These are phyloP conservation scores for Formica exsecta DNA, from an alignment of 1,140 invertebrate species.

Conservation along the genomic window DNA sequence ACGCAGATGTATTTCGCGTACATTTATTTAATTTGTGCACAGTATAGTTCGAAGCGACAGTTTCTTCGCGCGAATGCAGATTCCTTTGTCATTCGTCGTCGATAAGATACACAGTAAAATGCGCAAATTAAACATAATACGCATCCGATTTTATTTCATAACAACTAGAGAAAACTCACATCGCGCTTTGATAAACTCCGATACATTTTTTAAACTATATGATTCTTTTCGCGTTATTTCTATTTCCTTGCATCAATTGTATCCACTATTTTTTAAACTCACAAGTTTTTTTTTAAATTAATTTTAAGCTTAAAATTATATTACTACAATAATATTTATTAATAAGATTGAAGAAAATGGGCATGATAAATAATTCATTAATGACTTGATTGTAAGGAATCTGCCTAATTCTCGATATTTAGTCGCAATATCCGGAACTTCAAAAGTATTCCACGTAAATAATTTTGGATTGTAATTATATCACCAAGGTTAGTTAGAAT, in stretches of 20 bases:
- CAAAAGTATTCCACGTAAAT: too few species aligned
- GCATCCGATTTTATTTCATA: not conserved
- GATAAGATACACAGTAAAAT: not conserved
- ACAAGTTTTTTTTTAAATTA: not conserved
- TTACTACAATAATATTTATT: not conserved
- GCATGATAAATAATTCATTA: too few species aligned
- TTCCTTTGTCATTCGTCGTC: not conserved
- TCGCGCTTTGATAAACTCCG: not conserved
- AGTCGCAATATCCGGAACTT: too few species aligned
- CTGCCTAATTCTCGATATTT: too few species aligned
- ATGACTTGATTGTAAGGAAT: too few species aligned
- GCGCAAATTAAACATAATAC: not conserved
- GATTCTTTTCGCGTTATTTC: not conserved
- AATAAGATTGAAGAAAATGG: too few species aligned
- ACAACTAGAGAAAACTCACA: slow-evolving; percentile 10
- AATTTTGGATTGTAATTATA: too few species aligned
- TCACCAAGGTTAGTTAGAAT: too few species aligned
- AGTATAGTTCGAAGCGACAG: not conserved
- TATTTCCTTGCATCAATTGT: not conserved
- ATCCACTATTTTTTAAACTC: not conserved
- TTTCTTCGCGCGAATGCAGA: not conserved
- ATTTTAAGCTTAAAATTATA: not conserved
- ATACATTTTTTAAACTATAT: not conserved
- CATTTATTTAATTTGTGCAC: not conserved
- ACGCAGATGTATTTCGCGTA: not conserved